Base-by-base conservation (phyloP, 2,888 invertebrate genomes). In the Dorcus hopei region DNA sequence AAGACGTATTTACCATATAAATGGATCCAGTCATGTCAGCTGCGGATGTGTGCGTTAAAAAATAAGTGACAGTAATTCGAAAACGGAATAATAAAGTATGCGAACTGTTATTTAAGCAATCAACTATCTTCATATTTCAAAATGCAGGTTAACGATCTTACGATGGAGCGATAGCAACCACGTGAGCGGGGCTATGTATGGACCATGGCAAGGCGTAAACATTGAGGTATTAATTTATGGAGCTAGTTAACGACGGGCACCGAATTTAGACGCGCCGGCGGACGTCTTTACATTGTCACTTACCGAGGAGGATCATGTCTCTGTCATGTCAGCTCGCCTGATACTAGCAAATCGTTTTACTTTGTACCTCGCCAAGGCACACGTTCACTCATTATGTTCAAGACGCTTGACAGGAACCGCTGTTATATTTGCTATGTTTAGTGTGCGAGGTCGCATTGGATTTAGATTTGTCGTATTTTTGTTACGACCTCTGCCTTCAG, bases 381-480 rank as follows among this genome's bases (percentile, higher is more conserved):
- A 19, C 19, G 19, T 19, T 19, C 19, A 19, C 19, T 50, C 33
- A n/a, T 16, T 38, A 53, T 43, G 19, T 11, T 16, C 42, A 45
- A 47, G 47, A 38, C 16, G 38, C 45, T 39, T 45, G n/a, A 33
- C 26, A 47, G 49, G 38, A 38, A 48, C 49, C 14, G 42, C 26
- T 23, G 19, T 49, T 33, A 38, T 38, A 45, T 57, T 57, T 51
- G 62, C 68, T 68, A 65, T 66, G 68, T 66, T 64, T 63, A 67
- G 64, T 64, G 54, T 62, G 64, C 69, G 69, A 70, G 70, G 70
- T 65, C 68, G 65, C 67, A 69, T 69, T 68, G 68, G 61, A 70
- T 68, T 69, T 71, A 70, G 70, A 70, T 70, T 69, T 67, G 70
- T 68, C 61, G 69, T 72, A 71, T 72, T 67, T 71, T 69, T 70